Conservation (phyloP, 2,113 vertebrate genomes). For the Capreolus pygargus region DNA sequence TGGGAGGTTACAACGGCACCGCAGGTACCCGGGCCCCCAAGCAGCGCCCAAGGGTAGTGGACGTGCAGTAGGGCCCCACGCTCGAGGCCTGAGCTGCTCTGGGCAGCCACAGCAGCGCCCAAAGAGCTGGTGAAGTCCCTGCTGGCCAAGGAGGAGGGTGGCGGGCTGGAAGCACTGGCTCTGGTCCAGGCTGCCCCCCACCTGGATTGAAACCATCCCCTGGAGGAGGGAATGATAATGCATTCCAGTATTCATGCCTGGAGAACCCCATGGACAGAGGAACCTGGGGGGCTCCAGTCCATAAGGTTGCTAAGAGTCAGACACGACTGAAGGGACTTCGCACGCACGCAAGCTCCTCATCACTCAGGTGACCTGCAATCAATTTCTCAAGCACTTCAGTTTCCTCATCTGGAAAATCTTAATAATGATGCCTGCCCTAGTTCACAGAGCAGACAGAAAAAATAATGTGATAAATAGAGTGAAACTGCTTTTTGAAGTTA, state of each 20-base stretch:
- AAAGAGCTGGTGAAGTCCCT: accelerated
- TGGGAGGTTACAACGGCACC: conserved; percentile 95
- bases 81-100: neutral
- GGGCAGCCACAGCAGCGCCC: accelerated
- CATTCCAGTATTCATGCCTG: neutral
- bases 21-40: conserved; percentile 83
- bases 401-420: neutral
- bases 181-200: neutral
- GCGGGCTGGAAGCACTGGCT: no score
- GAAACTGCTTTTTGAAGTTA: neutral
- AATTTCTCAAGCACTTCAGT: neutral
- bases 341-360: neutral
- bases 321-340: neutral
- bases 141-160: neutral
- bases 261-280: neutral
- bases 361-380: neutral
- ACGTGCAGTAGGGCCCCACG: neutral
- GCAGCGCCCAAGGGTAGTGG: neutral
- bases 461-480: neutral
- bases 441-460: neutral
- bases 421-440: no score
- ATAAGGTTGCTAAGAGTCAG: neutral
- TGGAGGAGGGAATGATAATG: neutral
- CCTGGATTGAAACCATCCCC: neutral
- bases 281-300: neutral